Conservation (phyloP, 2,113 vertebrate species). For the Cnemophilus loriae region DNA sequence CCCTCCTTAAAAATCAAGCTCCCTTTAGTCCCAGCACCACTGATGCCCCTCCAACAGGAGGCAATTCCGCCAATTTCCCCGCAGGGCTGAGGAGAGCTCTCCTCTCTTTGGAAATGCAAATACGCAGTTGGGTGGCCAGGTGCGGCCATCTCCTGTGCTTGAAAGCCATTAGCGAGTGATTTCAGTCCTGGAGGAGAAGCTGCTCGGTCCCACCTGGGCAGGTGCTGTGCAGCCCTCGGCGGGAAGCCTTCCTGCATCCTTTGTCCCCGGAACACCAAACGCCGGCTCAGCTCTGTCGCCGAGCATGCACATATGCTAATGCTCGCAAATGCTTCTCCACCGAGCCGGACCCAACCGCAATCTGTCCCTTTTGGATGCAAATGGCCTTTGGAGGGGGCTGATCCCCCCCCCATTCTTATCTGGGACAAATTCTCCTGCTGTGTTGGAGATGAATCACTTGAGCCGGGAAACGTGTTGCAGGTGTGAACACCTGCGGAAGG, state of each 20-base stretch:
- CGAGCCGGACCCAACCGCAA: neutral
- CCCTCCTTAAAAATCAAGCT: neutral
- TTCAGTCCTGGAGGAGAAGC: neutral
- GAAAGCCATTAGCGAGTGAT: neutral
- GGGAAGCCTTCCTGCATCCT: neutral
- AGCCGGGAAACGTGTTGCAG: neutral
- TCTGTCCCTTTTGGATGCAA: neutral
- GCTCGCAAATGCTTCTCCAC: neutral
- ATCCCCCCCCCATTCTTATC: fast-evolving
- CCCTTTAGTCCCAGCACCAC: neutral
- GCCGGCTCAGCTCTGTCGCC: neutral
- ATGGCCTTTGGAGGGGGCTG: neutral
- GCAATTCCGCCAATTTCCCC: neutral
- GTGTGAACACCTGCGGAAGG: neutral
- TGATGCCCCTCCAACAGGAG: neutral
- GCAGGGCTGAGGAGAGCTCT: neutral
- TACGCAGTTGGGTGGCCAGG: neutral
- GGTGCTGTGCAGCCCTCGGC: neutral
- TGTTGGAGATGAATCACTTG: neutral
- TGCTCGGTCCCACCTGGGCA: neutral
- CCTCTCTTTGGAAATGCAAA: constrained; percentile 17
- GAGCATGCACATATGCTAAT: neutral
- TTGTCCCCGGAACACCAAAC: neutral
- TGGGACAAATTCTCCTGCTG: neutral
- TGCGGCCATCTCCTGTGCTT: constrained; percentile 3